Base-by-base conservation (phyloP, 1,140 invertebrate species). In the Eumeta japonica region DNA sequence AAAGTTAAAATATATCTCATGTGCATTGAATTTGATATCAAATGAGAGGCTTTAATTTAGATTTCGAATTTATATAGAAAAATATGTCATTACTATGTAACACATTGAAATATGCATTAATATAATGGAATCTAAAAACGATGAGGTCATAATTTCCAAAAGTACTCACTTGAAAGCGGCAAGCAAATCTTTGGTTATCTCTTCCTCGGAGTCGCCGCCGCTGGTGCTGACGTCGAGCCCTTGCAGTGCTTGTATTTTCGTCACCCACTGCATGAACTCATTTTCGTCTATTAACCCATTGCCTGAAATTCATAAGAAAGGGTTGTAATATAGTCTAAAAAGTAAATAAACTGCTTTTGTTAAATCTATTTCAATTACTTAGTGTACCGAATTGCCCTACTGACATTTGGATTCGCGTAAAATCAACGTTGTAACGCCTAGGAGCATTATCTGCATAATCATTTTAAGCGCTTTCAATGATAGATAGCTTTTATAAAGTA, bases 191-290 rank as follows among this genome's bases (percentile, higher is more conserved):
- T 82, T 76, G 20, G 80, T 81, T 45, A 81, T 77, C 58, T 86
- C 83, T 48, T 82, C 80, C 41, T 79, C 78, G 34, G 71, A 60
- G 45, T 82, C 78, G 28, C 74, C 63, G 3, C 61, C 64, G 36
- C 60, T 65, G 42, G 77, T 52, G 52, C 62, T 58, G 39, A 77
- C 61, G 55, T 76, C 54, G 62, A 72, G 62, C 3, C 82, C 81
- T 48, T 80, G 75, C 45, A 85, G 46, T 12, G 82, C 79, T 57
- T 86, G 83, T 52, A 86, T 85, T 54, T 81, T 77, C 46, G 79
- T 81, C 33, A 86, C 81, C 82, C 83, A 86, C 47, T 83, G 82
- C 57, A 85, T 75, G 64, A 86, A 86, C 58, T 85, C 84, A 40
- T 83, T 80, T 64, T 87, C 84, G 48, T 84, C 82, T 66, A 87